Evolutionary conservation across 1,140 invertebrate species (phyloP).

Genomic region (Pachypsylla venusta): DNA sequence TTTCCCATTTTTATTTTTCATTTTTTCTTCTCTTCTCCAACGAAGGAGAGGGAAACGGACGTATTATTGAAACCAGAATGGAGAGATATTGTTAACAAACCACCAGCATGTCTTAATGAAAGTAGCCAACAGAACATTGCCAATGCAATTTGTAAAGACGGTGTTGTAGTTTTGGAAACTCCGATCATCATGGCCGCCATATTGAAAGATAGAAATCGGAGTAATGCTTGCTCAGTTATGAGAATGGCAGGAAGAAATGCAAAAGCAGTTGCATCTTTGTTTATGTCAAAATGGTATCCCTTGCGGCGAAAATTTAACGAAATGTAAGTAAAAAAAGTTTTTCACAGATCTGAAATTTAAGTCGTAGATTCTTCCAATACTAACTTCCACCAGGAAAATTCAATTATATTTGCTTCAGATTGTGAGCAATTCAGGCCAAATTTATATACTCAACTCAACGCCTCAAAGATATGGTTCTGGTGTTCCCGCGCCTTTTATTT

Average conservation of each 20-base stretch:
- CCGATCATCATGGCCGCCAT: slow-evolving; percentile 16
- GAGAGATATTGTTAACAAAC: slow-evolving; percentile 14
- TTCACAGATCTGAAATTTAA: no score
- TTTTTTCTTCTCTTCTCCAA: slow-evolving; percentile 4
- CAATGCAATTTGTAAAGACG: slow-evolving; percentile 10
- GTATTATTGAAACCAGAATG: slow-evolving; percentile 10
- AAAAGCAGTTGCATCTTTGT: slow-evolving; percentile 11
- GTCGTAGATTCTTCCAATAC: no score
- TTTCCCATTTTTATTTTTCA: neutral
- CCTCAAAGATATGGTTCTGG: no score
- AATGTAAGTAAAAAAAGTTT: slow-evolving; percentile 13
- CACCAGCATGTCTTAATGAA: neutral
- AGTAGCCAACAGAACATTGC: slow-evolving; percentile 7
- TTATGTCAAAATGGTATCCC: slow-evolving; percentile 12
- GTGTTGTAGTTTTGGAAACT: slow-evolving; percentile 14
- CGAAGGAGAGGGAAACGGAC: slow-evolving; percentile 15
- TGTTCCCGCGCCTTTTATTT: no score
- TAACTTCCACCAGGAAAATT: no score
- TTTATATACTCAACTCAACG: no score
- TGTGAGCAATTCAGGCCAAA: no score
- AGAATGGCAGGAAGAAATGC: slow-evolving; percentile 15
- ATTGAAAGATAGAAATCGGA: slow-evolving; percentile 4
- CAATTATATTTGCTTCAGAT: no score
- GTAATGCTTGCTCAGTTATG: slow-evolving; percentile 8
- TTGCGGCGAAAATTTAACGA: slow-evolving; percentile 8